Evolutionary conservation across 2,797 vertebrate genomes (phyloP).

Genomic region (Mus minutoides): DNA sequence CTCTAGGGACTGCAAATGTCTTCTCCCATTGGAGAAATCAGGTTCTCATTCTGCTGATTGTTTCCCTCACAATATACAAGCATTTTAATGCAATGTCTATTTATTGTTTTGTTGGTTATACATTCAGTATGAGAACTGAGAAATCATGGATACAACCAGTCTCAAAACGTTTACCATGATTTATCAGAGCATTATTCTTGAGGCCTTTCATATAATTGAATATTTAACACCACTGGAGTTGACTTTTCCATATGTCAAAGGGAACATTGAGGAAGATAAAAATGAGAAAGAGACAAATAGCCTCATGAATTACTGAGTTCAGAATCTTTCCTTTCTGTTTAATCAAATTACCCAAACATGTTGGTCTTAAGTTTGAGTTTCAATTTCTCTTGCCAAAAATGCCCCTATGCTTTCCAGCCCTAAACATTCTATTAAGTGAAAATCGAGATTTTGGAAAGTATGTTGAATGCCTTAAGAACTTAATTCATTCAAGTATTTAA

Average conservation of each 20-base stretch:
- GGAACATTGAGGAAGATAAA: background rate
- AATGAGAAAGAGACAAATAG: background rate
- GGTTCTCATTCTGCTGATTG: background rate
- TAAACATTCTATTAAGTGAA: background rate
- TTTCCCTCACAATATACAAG: background rate
- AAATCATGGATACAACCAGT: background rate
- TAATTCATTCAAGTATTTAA: constrained; percentile 3
- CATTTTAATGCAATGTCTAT: background rate
- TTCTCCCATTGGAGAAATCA: no score
- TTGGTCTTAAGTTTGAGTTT: background rate
- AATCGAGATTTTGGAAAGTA: background rate
- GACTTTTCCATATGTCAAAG: background rate
- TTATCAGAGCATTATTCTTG: background rate
- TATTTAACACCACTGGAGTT: background rate
- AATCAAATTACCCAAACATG: background rate
- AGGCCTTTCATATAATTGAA: background rate
- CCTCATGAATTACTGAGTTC: background rate
- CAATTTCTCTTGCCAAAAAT: background rate
- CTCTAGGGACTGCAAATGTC: background rate
- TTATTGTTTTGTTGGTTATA: background rate
- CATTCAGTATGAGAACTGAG: background rate
- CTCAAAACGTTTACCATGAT: background rate
- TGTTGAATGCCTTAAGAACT: background rate
- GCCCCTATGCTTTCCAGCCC: background rate
- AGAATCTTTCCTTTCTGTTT: background rate